Conservation (phyloP, 1,140 invertebrate species). For the Drosophila bocki region DNA sequence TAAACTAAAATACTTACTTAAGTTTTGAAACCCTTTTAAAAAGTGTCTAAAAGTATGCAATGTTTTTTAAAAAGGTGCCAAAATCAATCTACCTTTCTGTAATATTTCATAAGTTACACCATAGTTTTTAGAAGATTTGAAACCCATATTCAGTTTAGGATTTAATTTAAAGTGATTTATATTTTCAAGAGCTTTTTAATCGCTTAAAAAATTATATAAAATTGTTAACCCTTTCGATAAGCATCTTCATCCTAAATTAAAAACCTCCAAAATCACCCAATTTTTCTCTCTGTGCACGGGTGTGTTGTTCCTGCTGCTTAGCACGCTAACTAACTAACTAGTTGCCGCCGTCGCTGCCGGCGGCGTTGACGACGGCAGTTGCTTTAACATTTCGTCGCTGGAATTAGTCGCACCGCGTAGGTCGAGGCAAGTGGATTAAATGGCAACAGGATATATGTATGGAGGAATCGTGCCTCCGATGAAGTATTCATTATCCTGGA, state of each 20-base stretch:
- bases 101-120: too few relatives aligned
- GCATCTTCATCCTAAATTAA: not conserved
- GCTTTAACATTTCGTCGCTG: constrained; percentile 63
- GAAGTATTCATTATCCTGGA: constrained; percentile 64
- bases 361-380: constrained; percentile 43
- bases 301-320: constrained; percentile 54
- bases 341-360: constrained; percentile 31
- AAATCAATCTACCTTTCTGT: too few relatives aligned
- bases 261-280: not conserved
- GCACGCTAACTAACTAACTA: constrained; percentile 78
- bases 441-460: constrained; percentile 34
- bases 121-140: not conserved
- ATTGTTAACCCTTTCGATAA: not conserved
- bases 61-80: too few relatives aligned
- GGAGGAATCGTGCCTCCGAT: constrained; percentile 18
- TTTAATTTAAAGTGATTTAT: not conserved
- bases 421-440: constrained; percentile 80
- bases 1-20: too few relatives aligned
- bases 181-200: not conserved
- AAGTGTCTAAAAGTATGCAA: too few relatives aligned
- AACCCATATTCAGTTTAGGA: not conserved
- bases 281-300: constrained; percentile 16
- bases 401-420: constrained; percentile 75
- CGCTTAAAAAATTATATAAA: not conserved
- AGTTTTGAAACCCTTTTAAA: too few relatives aligned